Percentiles rank a stretch among this genome's conserved stretches.
Evolutionary conservation across 1,140 invertebrate species (phyloP).

Genomic region (Catajapyx aquilonaris): DNA sequence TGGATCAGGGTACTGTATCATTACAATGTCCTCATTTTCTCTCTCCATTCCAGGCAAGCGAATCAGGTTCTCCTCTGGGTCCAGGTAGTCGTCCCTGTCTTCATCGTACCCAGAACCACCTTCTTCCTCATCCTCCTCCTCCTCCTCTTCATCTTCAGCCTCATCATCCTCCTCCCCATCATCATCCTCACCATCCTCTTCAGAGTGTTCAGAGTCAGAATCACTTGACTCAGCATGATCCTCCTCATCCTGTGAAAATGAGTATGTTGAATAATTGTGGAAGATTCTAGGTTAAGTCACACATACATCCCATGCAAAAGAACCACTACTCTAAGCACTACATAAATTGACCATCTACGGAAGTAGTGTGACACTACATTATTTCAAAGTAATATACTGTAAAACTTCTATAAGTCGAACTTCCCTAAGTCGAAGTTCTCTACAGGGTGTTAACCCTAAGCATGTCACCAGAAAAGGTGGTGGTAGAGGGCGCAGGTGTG

Average conservation of each 20-base stretch:
- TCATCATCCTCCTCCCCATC: conserved; percentile 12
- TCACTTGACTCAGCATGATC: conserved; percentile 18
- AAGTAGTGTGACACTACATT: too few relatives aligned
- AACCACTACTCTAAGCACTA: too few relatives aligned
- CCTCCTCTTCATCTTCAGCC: conserved; percentile 28
- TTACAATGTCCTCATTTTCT: conserved; percentile 34
- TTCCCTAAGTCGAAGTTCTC: too few relatives aligned
- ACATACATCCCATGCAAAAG: too few relatives aligned
- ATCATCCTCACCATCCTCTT: conserved; percentile 13
- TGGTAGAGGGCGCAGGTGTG: too few relatives aligned
- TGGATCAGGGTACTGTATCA: conserved; percentile 34
- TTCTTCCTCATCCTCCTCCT: conserved; percentile 42
- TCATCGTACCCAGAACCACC: conserved; percentile 30
- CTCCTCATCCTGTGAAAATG: conserved; percentile 12
- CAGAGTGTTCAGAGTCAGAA: conserved; percentile 16
- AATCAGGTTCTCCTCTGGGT: conserved; percentile 23
- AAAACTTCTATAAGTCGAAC: too few relatives aligned
- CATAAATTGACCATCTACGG: neutral
- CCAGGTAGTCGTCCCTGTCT: conserved; percentile 26
- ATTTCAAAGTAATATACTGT: too few relatives aligned
- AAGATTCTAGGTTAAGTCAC: too few relatives aligned
- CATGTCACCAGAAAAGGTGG: neutral
- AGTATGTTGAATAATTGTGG: too few relatives aligned
- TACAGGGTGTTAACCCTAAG: too few relatives aligned
- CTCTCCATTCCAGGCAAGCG: conserved; percentile 28